Evolutionary conservation across 2,113 vertebrate genomes (phyloP).

Genomic region (Pluvialis apricaria): DNA sequence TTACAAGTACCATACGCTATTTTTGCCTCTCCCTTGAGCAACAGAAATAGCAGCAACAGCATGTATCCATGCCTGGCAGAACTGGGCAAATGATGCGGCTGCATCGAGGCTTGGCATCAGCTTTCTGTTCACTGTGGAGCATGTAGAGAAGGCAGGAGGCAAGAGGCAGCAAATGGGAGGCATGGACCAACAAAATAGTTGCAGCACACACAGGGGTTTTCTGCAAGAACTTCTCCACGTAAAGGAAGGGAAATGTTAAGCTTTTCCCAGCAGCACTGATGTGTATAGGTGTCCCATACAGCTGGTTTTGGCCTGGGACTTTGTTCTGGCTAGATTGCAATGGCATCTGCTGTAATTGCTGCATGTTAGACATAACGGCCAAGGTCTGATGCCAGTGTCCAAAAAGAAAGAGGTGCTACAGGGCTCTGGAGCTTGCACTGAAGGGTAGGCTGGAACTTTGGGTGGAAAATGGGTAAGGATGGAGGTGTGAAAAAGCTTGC

Average conservation of each 20-base stretch:
- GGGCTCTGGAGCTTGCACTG: background rate
- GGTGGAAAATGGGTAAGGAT: background rate
- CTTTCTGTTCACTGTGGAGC: background rate
- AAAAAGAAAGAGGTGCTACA: background rate
- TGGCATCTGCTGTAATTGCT: background rate
- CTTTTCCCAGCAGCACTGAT: background rate
- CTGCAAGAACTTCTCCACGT: background rate
- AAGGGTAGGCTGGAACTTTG: background rate
- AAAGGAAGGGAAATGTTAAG: background rate
- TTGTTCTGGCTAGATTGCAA: background rate
- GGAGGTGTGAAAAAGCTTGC: background rate
- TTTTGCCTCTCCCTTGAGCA: constrained; percentile 39
- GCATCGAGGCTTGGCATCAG: background rate
- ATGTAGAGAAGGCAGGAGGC: background rate
- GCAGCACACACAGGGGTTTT: background rate
- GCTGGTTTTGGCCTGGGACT: background rate
- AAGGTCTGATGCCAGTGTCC: background rate
- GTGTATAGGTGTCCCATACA: background rate
- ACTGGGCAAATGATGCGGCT: background rate
- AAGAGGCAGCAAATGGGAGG: background rate
- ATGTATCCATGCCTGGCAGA: background rate
- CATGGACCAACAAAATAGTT: background rate
- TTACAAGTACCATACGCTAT: constrained; percentile 12
- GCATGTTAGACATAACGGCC: background rate
- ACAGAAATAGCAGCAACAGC: constrained; percentile 47